These are phyloP conservation scores for Adelognathus sp. DNA, from an alignment of 2,888 invertebrate species.

Conservation along the genomic window DNA sequence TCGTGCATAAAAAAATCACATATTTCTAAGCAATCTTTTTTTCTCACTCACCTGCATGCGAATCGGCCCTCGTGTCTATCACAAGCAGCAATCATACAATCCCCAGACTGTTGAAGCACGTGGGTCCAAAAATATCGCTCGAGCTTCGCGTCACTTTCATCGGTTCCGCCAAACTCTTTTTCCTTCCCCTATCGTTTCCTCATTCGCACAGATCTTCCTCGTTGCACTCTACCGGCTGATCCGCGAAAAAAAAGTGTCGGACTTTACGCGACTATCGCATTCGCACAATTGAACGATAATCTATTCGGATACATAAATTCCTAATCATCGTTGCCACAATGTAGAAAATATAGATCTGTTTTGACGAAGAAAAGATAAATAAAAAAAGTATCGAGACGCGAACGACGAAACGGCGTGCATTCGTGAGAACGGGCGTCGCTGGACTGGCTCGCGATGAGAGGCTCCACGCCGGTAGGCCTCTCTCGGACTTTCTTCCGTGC, in stretches of 20 bases:
- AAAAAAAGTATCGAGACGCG: conserved; percentile 22
- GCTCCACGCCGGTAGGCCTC: conserved; percentile 62
- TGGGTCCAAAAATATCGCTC: neutral
- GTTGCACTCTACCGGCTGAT: too few species aligned
- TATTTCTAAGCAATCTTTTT: neutral
- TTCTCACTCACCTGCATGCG: conserved; percentile 25
- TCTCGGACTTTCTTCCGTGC: conserved; percentile 64
- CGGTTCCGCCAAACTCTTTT: neutral
- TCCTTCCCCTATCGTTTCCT: neutral
- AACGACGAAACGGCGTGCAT: conserved; percentile 70
- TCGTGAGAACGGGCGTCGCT: conserved; percentile 74
- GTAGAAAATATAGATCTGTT: too few species aligned
- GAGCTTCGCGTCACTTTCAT: neutral
- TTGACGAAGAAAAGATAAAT: neutral
- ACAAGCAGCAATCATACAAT: neutral
- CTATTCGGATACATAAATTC: neutral
- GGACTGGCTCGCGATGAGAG: conserved; percentile 70
- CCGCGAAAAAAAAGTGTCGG: too few species aligned
- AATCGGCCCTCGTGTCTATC: neutral
- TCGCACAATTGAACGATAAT: too few species aligned
- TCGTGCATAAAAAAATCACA: neutral
- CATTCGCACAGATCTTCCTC: neutral
- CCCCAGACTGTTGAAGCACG: neutral
- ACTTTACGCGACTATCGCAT: too few species aligned
- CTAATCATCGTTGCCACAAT: too few species aligned